These are phyloP conservation scores for Theretra japonica DNA, from an alignment of 2,888 invertebrate genomes.

Conservation along the genomic window DNA sequence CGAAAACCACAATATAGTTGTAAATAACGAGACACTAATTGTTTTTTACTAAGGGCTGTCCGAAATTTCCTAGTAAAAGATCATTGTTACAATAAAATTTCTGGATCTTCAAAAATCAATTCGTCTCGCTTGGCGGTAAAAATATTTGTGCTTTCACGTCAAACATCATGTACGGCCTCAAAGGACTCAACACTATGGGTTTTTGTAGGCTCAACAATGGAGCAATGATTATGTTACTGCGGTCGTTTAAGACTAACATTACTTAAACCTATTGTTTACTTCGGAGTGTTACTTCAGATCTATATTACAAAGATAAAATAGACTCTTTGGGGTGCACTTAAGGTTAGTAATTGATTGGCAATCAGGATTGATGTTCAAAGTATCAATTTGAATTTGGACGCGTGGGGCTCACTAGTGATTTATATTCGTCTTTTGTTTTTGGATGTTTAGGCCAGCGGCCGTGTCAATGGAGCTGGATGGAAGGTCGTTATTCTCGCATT, in stretches of 20 bases:
- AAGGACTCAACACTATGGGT: conserved; percentile 67
- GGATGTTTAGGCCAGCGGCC: conserved; percentile 74
- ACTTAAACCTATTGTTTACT: conserved; percentile 77
- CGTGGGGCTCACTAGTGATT: conserved; percentile 74
- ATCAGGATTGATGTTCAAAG: conserved; percentile 40
- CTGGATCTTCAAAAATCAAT: conserved; percentile 60
- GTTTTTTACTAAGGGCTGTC: conserved; percentile 36
- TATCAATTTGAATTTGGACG: conserved; percentile 61
- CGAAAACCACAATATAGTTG: conserved; percentile 15
- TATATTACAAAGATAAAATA: neutral
- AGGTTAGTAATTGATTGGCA: neutral
- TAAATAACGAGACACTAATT: conserved; percentile 17
- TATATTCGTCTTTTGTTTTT: conserved; percentile 83
- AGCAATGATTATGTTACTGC: conserved; percentile 75
- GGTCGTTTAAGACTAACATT: conserved; percentile 71
- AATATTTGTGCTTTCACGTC: conserved; percentile 73
- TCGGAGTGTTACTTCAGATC: conserved; percentile 63
- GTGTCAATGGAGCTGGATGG: conserved; percentile 75
- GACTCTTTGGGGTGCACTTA: neutral
- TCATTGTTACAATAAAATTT: conserved; percentile 29
- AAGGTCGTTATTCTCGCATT: conserved; percentile 82
- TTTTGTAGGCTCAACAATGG: conserved; percentile 75
- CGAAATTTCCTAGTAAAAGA: conserved; percentile 32
- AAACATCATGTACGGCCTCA: conserved; percentile 59
- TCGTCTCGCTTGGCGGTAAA: conserved; percentile 74